phyloP scores from a whole-genome alignment of 1,140 invertebrate genomes.

The Heliothis subflexa region DNA sequence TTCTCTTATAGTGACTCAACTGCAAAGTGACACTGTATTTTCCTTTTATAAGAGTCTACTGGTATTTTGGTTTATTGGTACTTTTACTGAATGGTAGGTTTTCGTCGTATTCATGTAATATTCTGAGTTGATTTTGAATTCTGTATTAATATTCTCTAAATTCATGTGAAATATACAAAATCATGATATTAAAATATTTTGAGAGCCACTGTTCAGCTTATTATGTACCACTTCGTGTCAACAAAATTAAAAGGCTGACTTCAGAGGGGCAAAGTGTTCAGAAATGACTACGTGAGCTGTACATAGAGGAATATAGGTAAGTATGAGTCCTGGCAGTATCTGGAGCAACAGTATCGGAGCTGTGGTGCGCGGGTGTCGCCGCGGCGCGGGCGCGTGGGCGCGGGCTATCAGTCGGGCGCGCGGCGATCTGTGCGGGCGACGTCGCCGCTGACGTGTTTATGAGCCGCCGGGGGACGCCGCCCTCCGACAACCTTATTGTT shows the following conservation, averaged over 20 bases:
- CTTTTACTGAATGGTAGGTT: no score
- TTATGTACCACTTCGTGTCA: background rate
- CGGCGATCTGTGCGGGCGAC: slow-evolving; percentile 51
- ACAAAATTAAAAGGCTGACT: background rate
- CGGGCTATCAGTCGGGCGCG: slow-evolving; percentile 22
- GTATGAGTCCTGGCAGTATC: background rate
- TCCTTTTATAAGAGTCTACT: background rate
- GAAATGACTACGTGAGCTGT: background rate
- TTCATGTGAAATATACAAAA: background rate
- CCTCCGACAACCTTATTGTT: slow-evolving; percentile 79
- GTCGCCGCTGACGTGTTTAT: slow-evolving; percentile 78
- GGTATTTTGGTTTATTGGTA: no score
- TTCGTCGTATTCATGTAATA: no score
- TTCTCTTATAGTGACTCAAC: background rate
- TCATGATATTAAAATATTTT: background rate
- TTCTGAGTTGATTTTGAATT: background rate
- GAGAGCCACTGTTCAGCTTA: background rate
- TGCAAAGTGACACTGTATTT: background rate
- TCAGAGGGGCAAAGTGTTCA: background rate
- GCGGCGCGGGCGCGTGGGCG: slow-evolving; percentile 8
- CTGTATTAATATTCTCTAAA: background rate
- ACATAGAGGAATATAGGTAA: background rate
- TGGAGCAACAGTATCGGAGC: background rate
- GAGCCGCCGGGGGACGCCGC: slow-evolving; percentile 67
- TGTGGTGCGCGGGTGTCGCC: slow-evolving; percentile 7